A percentile compares a stretch with the other conserved stretches of the same genome.
These are phyloP conservation scores for Embidobia sp. DNA, from an alignment of 2,888 invertebrate species.

Conservation along the genomic window DNA sequence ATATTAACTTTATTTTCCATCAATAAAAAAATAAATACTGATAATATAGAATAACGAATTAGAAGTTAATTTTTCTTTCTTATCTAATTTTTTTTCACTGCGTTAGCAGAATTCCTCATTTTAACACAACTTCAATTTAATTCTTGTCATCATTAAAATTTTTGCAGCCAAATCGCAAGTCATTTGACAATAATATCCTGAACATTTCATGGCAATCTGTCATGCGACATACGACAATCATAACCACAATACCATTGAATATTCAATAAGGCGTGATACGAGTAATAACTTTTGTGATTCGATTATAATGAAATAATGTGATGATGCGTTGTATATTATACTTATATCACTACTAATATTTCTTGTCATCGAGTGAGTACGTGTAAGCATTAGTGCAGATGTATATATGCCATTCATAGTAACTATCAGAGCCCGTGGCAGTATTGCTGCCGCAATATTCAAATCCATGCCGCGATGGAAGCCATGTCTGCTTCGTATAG, in stretches of 20 bases:
- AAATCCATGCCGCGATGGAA: constrained; percentile 78
- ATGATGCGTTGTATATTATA: constrained; percentile 53
- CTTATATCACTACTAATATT: constrained; percentile 61
- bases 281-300: constrained; percentile 35
- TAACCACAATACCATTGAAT: constrained; percentile 1
- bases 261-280: constrained; percentile 8
- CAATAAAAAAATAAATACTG: too few species aligned
- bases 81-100: too few species aligned
- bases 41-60: too few species aligned
- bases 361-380: constrained; percentile 63
- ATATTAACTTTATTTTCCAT: too few species aligned
- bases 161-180: too few species aligned
- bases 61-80: too few species aligned
- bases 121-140: too few species aligned
- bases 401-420: constrained; percentile 75
- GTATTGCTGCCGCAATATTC: constrained; percentile 80
- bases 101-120: too few species aligned
- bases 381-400: constrained; percentile 68
- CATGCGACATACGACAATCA: not conserved
- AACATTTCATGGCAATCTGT: not conserved
- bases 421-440: constrained; percentile 79
- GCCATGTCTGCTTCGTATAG: constrained; percentile 79
- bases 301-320: constrained; percentile 51
- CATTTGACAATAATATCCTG: not conserved
- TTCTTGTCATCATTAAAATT: too few species aligned